Conservation (phyloP, 1,140 invertebrate species). For the Schlechtendalia chinensis region DNA sequence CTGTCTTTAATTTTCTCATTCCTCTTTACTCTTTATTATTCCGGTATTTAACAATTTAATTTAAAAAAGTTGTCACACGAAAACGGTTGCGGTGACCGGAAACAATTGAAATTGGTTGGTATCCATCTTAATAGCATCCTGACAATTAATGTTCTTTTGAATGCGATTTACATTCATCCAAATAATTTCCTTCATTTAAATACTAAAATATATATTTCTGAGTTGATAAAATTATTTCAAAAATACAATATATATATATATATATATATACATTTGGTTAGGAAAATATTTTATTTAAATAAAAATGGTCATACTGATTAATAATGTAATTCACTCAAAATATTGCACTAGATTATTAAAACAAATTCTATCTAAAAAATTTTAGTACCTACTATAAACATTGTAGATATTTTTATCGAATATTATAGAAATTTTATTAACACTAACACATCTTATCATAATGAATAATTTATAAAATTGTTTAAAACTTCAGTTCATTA, state of each 20-base stretch:
- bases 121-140: background rate
- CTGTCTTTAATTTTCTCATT: background rate
- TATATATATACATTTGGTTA: too few species aligned
- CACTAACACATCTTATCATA: too few species aligned
- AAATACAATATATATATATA: background rate
- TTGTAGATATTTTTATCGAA: too few species aligned
- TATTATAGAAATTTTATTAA: too few species aligned
- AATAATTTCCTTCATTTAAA: background rate
- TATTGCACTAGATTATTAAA: too few species aligned
- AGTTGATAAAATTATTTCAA: background rate
- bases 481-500: too few species aligned
- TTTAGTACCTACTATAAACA: too few species aligned
- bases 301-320: too few species aligned
- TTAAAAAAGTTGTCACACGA: slow-evolving; percentile 2
- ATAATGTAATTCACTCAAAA: too few species aligned
- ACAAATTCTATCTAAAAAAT: too few species aligned
- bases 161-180: background rate
- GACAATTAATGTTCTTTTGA: background rate
- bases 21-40: background rate
- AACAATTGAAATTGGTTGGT: background rate
- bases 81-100: background rate
- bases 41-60: slow-evolving; percentile 20
- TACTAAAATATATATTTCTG: background rate
- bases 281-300: too few species aligned
- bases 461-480: too few species aligned